A percentile compares a stretch with the other conserved stretches of the same genome.
phyloP scores from a whole-genome alignment of 2,113 vertebrate species.

The Tursiops truncatus region DNA sequence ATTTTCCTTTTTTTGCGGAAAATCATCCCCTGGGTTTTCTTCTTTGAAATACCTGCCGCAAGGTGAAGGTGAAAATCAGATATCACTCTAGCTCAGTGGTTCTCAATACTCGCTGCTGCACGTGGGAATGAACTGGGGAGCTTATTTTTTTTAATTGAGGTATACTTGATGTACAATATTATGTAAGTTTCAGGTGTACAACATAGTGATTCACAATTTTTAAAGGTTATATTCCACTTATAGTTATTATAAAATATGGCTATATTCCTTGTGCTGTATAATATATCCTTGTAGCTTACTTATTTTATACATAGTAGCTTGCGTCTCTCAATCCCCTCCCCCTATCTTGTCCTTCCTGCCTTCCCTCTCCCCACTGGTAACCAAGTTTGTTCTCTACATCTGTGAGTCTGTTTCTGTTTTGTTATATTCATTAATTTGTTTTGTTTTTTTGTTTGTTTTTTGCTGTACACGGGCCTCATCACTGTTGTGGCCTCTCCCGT shows the following conservation, averaged over 20 bases:
- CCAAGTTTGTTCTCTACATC: background rate
- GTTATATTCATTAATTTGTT: background rate
- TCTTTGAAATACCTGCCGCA: background rate
- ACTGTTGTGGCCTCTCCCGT: no score
- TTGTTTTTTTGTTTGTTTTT: background rate
- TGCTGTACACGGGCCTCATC: no score
- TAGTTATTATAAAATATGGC: background rate
- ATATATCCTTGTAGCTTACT: background rate
- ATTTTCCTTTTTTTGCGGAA: background rate
- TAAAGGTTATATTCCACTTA: background rate
- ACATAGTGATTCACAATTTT: no score
- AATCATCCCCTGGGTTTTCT: constrained; percentile 2
- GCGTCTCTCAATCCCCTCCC: background rate
- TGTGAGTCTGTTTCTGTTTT: background rate
- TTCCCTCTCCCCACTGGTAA: background rate
- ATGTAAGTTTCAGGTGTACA: no score
- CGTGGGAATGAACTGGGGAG: background rate
- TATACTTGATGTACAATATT: background rate
- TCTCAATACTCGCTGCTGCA: background rate
- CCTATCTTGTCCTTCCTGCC: background rate
- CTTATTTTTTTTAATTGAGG: background rate
- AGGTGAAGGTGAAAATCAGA: background rate
- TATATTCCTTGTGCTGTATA: background rate
- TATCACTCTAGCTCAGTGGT: background rate
- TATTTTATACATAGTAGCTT: no score